Conservation (phyloP, 2,888 invertebrate genomes). For the Phortica okadai region DNA sequence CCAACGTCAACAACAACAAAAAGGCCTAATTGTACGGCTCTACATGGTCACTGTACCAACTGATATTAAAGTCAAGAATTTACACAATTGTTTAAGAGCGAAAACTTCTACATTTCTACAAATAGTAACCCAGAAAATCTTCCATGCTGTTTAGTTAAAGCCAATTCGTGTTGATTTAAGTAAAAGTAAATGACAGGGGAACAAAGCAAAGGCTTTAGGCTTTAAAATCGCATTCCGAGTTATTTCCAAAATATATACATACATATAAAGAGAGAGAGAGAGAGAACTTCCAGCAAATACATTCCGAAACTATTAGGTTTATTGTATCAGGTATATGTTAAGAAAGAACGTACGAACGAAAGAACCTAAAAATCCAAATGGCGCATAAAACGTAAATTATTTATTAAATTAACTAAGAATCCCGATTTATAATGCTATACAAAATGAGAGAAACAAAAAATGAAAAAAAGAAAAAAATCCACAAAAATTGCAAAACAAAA, state of each 20-base stretch:
- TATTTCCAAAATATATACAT: not conserved
- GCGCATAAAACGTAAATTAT: constrained; percentile 1
- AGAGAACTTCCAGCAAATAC: constrained; percentile 6
- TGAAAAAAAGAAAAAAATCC: constrained; percentile 41
- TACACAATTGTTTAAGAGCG: not conserved
- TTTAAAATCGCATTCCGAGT: not conserved
- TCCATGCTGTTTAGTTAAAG: not conserved
- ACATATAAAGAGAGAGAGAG: not conserved
- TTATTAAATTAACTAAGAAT: not conserved
- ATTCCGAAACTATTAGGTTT: constrained; percentile 15
- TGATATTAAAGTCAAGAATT: not conserved
- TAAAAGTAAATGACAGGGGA: not conserved
- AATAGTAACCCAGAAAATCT: too few relatives aligned
- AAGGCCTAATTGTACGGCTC: constrained; percentile 62
- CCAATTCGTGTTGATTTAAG: not conserved
- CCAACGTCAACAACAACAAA: constrained; percentile 78
- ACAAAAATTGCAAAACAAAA: constrained; percentile 38
- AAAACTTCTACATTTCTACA: not conserved
- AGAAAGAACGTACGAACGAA: not conserved
- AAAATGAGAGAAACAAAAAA: constrained; percentile 27
- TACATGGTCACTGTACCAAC: too few relatives aligned
- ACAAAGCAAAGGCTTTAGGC: not conserved
- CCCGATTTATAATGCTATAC: not conserved
- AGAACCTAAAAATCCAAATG: not conserved
- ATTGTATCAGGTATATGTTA: constrained; percentile 20